Base-by-base conservation (phyloP, 2,888 invertebrate genomes). In the Lepas anatifera region DNA sequence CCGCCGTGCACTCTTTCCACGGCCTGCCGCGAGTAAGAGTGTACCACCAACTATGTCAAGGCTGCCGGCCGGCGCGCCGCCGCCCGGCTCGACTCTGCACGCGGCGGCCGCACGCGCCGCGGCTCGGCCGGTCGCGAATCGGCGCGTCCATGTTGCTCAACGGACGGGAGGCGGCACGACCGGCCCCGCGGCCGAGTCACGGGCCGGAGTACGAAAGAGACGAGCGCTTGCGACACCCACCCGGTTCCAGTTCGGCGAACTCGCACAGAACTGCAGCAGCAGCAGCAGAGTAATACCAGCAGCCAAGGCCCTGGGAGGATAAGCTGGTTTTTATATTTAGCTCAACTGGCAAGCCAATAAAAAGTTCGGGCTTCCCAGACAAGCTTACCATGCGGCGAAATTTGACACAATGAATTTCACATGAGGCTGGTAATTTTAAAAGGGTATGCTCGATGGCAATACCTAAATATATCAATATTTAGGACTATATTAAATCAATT, bases 11-110 rank as follows among this genome's bases (percentile, higher is more conserved):
- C 7, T 25, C 48, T n/a, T 25, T 48, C 25, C 48, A 4, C 6
- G 48, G 25, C 46, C n/a, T 41, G 48, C 48, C 25, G 48, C 35
- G 25, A 22, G 58, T 58, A 58, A 58, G 58, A 58, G 58, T 58
- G 58, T 32, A 22, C 41, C 41, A 58, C 58, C 16, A 58, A 32
- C 58, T 58, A 35, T 58, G 58, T 35, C 58, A 58, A 58, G 58
- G 58, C 58, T 58, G 58, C 32, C 18, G 25, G 8, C 8, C 11
- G 11, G 41, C 39, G 41, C 41, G 41, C 11, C 41, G 41, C 11
- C 41, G 27, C 27, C 11, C 50, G 50, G 50, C 50, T 7, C 16
- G 35, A 32, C 8, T 18, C 22, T 41, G 11, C 11, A 41, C 41
- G 10, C 41, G 2, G 41, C 41, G 41, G 11, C 41, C 41, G 41